Base-by-base conservation (phyloP, 2,888 invertebrate species). In the Microplitis deprimator region DNA sequence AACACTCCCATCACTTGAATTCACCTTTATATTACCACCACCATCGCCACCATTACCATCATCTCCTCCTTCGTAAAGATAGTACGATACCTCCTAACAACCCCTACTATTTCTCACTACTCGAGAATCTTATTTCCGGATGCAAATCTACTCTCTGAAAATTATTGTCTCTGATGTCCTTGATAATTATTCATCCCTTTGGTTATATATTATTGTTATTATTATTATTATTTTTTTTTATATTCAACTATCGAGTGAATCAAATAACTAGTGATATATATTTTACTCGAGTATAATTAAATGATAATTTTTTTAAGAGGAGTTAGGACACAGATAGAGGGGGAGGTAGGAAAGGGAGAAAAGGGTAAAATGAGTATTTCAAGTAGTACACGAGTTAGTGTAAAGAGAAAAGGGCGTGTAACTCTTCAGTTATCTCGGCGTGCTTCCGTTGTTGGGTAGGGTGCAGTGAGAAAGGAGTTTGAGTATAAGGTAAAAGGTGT, bases 391-490 rank as follows among this genome's bases (percentile, higher is more conserved):
- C 50, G 50, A 50, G 50, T 50, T 50, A 13, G 50, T 87, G 85
- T 16, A 65, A 61, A 40, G 61, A 83, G 85, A 84, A 86, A 77
- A 84, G 86, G 88, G 87, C 85, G 86, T 86, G 87, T 87, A 87
- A 87, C 87, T 87, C 86, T 85, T 84, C 86, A 50, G 88, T 88
- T 89, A 89, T 89, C 89, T 89, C 85, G 84, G 81, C 81, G 86
- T 85, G 85, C 85, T 89, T 87, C 87, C 87, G 84, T 81, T 85
- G 73, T 71, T 60, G 76, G 77, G 78, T 79, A 82, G 79, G 79
- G 73, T 65, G 41, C 80, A 67, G 77, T 68, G 76, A 78, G 77
- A 10, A 5, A 69, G 41, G 41, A 29, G 29, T 10, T n/a, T 29
- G 40, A 64, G 73, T 61, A 68, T 78, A 59, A 72, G 78, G 67